Conservation (phyloP, 2,113 vertebrate genomes). For the zebrafish (Danio rerio) region GRCz12tu NC_133182.1:53972501-53973000, state of each 20-base stretch:
- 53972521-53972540: no score
- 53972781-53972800: conserved; percentile 9
- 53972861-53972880: conserved; percentile 10
- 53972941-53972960: neutral
- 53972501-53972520: no score
- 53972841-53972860: conserved; percentile 33
- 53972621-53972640: no score
- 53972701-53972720: neutral
- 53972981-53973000: conserved; percentile 34
- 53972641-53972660: no score
- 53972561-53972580: no score
- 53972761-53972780: conserved; percentile 5
- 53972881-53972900: conserved; percentile 32
- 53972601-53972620: no score
- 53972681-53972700: neutral
- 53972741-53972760: neutral
- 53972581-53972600: no score
- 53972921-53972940: neutral
- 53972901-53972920: conserved; percentile 8
- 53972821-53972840: conserved; percentile 33
- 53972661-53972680: neutral
- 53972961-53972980: conserved; percentile 23
- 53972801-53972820: conserved; percentile 13
- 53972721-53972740: neutral
- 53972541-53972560: no score